Conservation (phyloP, 1,140 invertebrate species). For the Nephila pilipes region DNA sequence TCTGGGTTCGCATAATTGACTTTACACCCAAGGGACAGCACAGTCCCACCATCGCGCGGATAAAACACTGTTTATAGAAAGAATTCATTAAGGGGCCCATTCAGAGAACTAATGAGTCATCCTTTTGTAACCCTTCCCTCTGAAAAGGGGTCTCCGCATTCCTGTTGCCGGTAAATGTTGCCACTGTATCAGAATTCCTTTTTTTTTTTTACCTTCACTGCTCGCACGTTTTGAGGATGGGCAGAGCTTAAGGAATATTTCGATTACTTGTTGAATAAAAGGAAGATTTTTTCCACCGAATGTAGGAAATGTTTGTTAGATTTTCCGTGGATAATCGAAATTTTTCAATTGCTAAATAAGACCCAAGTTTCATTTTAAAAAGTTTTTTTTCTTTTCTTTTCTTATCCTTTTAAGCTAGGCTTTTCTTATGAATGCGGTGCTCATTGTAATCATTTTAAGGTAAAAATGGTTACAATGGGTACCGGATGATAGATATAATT, state of each 20-base stretch:
- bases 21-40: constrained; percentile 5
- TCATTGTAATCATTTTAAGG: no score
- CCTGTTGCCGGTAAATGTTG: background rate
- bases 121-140: constrained; percentile 19
- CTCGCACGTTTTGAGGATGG: background rate
- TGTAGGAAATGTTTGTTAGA: background rate
- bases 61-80: constrained; percentile 45
- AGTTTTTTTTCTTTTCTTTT: no score
- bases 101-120: constrained; percentile 50
- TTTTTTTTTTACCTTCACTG: background rate
- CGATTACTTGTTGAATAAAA: constrained; percentile 15
- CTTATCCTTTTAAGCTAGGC: no score
- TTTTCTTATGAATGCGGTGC: no score
- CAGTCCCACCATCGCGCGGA: background rate
- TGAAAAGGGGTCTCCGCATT: background rate
- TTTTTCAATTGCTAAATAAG: background rate
- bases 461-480: no score
- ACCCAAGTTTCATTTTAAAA: background rate
- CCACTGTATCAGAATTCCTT: background rate
- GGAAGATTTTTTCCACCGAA: background rate
- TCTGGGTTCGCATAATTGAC: constrained; percentile 45
- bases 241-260: background rate
- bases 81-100: constrained; percentile 47
- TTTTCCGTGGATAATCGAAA: background rate
- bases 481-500: no score